Percentiles rank a stretch among this genome's conserved stretches.
Evolutionary conservation across 2,888 invertebrate species (phyloP).

Genomic region (Melanotus villosus): DNA sequence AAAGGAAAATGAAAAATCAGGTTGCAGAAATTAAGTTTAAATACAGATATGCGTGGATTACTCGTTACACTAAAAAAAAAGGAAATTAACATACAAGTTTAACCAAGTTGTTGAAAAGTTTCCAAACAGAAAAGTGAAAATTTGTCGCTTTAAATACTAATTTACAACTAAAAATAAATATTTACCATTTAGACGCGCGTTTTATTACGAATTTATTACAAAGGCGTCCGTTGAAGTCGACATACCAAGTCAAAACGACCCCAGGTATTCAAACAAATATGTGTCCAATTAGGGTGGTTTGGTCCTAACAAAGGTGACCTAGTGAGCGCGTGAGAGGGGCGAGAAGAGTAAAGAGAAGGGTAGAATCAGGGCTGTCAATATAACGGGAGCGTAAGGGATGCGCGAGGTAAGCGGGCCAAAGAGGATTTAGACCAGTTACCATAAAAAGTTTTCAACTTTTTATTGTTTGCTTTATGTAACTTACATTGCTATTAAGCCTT

Average conservation of each 20-base stretch:
- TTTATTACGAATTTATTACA: constrained; percentile 41
- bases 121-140: constrained; percentile 13
- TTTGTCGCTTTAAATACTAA: constrained; percentile 30
- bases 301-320: constrained; percentile 63
- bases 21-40: too few relatives aligned
- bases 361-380: constrained; percentile 61
- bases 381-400: constrained; percentile 53
- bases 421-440: constrained; percentile 46
- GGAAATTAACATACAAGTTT: too few relatives aligned
- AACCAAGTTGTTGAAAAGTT: too few relatives aligned
- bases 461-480: neutral
- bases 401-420: constrained; percentile 43
- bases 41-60: too few relatives aligned
- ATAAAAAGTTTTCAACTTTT: constrained; percentile 37
- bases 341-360: constrained; percentile 51
- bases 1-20: too few relatives aligned
- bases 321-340: constrained; percentile 54
- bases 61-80: too few relatives aligned
- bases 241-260: constrained; percentile 51
- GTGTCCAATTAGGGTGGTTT: constrained; percentile 65
- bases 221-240: constrained; percentile 52
- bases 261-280: constrained; percentile 61
- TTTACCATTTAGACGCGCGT: constrained; percentile 44
- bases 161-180: constrained; percentile 43
- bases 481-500: too few relatives aligned